Conservation (phyloP, 2,113 vertebrate genomes). For the Gymnorhina tibicen region DNA sequence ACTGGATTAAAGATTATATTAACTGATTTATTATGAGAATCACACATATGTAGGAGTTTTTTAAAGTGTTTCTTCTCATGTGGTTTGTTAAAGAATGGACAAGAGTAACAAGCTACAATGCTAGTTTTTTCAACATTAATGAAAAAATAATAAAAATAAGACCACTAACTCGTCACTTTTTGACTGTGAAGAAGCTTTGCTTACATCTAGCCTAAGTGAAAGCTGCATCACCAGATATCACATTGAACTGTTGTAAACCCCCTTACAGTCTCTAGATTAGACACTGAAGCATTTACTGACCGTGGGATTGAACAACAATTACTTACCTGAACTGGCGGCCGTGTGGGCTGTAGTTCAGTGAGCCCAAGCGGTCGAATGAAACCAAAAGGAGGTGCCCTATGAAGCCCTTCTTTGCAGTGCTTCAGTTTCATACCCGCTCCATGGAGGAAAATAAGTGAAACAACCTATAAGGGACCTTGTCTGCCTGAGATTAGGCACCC, state of each 20-base stretch:
- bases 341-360: neutral
- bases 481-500: neutral
- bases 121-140: neutral
- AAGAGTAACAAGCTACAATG: neutral
- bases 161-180: neutral
- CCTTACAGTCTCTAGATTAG: neutral
- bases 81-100: neutral
- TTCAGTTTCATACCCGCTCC: neutral
- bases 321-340: neutral
- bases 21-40: neutral
- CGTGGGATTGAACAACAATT: neutral
- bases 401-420: neutral
- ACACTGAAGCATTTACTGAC: neutral
- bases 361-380: neutral
- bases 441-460: neutral
- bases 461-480: neutral
- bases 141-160: neutral
- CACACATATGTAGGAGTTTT: neutral
- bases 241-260: neutral
- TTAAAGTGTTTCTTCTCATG: neutral
- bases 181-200: neutral
- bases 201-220: neutral
- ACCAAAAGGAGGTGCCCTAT: neutral
- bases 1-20: neutral
- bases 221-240: neutral